These are phyloP conservation scores for Belgica antarctica DNA, from an alignment of 2,888 invertebrate species.

Conservation along the genomic window DNA sequence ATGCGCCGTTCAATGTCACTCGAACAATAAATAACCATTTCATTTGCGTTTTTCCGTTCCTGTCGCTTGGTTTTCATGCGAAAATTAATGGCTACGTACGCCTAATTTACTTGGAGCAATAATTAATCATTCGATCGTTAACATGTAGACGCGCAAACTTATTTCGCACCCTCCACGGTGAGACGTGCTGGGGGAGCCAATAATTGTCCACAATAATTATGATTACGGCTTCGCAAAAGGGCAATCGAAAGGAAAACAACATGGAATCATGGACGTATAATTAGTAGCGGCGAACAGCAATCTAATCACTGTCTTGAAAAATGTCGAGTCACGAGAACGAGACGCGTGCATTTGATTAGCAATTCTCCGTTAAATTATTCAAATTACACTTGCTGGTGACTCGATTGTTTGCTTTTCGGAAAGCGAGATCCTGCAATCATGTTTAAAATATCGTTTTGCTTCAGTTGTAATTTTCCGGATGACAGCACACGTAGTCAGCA, in stretches of 20 bases:
- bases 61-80: neutral
- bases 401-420: neutral
- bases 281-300: no score
- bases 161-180: no score
- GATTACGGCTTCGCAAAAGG: neutral
- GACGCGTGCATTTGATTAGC: neutral
- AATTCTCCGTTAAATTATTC: neutral
- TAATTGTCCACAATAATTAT: neutral
- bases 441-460: neutral
- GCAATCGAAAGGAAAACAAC: no score
- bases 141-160: no score
- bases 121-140: slow-evolving; percentile 15
- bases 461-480: neutral
- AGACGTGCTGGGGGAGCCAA: neutral
- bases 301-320: no score
- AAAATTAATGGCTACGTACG: neutral
- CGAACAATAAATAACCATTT: neutral
- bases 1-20: neutral
- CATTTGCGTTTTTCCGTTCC: neutral
- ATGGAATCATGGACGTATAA: slow-evolving; percentile 1
- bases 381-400: neutral
- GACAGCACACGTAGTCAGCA: slow-evolving; percentile 34
- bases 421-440: neutral
- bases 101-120: neutral
- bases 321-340: no score